Evolutionary conservation across 1,140 invertebrate genomes (phyloP).

Genomic region (Drosophila watanabei): DNA sequence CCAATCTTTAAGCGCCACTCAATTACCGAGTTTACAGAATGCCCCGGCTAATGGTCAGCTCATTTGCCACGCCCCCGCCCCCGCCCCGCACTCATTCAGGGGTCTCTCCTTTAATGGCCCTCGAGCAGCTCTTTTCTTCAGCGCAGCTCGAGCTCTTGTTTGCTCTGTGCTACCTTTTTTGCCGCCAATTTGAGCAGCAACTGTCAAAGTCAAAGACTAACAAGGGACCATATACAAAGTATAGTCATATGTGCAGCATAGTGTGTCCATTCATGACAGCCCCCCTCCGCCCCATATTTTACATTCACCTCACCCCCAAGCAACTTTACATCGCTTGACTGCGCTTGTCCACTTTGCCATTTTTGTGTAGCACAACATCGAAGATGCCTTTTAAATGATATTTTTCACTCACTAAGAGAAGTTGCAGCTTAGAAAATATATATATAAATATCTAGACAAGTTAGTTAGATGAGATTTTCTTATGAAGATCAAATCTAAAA

Average conservation of each 20-base stretch:
- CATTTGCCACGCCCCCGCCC: constrained; percentile 42
- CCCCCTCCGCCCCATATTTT: constrained; percentile 22
- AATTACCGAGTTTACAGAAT: constrained; percentile 55
- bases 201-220: constrained; percentile 71
- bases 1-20: constrained; percentile 44
- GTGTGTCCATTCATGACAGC: constrained; percentile 27
- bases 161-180: constrained; percentile 26
- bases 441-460: not conserved
- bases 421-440: not conserved
- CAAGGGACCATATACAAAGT: constrained; percentile 41
- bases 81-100: constrained; percentile 23
- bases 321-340: constrained; percentile 27
- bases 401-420: constrained; percentile 14
- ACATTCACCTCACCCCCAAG: constrained; percentile 1
- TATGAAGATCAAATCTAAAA: not conserved
- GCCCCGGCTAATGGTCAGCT: constrained; percentile 56
- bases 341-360: constrained; percentile 42
- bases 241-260: constrained; percentile 1
- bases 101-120: constrained; percentile 41
- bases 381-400: constrained; percentile 47
- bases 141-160: not conserved
- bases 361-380: constrained; percentile 34
- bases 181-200: constrained; percentile 56
- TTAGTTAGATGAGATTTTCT: not conserved
- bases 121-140: constrained; percentile 25